These are phyloP conservation scores for Plagodis pulveraria DNA, from an alignment of 2,888 invertebrate genomes.

Conservation along the genomic window DNA sequence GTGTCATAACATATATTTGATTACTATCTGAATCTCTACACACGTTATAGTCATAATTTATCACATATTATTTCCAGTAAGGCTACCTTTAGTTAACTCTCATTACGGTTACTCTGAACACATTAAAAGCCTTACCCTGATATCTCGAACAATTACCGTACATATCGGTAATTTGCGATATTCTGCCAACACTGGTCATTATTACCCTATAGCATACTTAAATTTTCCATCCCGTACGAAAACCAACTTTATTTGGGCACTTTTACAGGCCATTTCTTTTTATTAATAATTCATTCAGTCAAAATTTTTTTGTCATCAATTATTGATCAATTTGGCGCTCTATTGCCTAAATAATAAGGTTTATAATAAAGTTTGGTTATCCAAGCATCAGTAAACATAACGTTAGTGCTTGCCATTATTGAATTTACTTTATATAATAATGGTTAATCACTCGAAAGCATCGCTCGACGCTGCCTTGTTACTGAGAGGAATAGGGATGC, in stretches of 20 bases:
- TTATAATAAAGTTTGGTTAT: conserved; percentile 36
- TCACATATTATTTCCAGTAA: conserved; percentile 27
- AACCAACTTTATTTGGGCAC: conserved; percentile 19
- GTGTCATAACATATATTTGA: too few relatives aligned
- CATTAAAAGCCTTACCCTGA: conserved; percentile 62
- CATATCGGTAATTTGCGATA: conserved; percentile 75
- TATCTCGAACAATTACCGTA: conserved; percentile 74
- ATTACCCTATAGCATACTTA: conserved; percentile 55
- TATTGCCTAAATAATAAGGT: conserved; percentile 45
- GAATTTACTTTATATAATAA: conserved; percentile 85
- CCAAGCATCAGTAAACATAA: conserved; percentile 71
- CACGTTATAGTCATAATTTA: conserved; percentile 27
- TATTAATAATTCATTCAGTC: conserved; percentile 18
- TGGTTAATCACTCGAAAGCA: conserved; percentile 82
- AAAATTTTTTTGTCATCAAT: conserved; percentile 41
- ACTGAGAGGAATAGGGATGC: conserved; percentile 62
- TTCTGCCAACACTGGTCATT: conserved; percentile 68
- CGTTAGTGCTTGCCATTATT: conserved; percentile 80
- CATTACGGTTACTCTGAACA: conserved; percentile 65
- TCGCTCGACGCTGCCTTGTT: conserved; percentile 79
- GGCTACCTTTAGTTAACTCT: conserved; percentile 32
- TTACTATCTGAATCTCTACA: conserved; percentile 16
- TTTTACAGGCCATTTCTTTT: conserved; percentile 32
- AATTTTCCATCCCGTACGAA: conserved; percentile 31
- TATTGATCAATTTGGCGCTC: conserved; percentile 43